phyloP scores from a whole-genome alignment of 2,797 vertebrate species.

The Spizella passerina region DNA sequence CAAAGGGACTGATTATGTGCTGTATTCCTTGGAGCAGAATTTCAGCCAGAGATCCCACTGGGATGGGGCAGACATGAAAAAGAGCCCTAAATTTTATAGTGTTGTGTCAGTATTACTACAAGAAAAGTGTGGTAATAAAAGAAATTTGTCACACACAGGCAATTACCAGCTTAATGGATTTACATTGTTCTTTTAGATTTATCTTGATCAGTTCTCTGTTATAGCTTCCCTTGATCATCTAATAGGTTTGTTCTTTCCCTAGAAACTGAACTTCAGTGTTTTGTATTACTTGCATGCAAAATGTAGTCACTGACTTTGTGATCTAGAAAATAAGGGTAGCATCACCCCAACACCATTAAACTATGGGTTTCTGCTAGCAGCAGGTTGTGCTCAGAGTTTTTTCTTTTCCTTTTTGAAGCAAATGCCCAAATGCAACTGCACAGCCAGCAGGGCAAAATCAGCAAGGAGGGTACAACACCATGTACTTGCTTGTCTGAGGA shows the following conservation, averaged over 20 bases:
- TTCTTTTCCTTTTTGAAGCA: neutral
- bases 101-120: constrained; percentile 29
- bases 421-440: neutral
- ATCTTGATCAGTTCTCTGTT: neutral
- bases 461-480: neutral
- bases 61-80: constrained; percentile 43
- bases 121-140: constrained; percentile 13
- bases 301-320: neutral
- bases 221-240: neutral
- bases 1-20: constrained; percentile 60
- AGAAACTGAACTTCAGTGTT: neutral
- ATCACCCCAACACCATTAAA: neutral
- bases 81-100: constrained; percentile 41
- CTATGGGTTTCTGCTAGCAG: neutral
- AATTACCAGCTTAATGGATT: constrained; percentile 38
- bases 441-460: neutral
- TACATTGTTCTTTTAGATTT: constrained; percentile 13
- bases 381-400: neutral
- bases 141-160: neutral
- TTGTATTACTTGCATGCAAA: neutral
- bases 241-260: neutral
- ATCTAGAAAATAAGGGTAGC: neutral
- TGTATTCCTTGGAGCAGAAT: constrained; percentile 42
- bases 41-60: constrained; percentile 23
- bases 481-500: neutral